Conservation (phyloP, 2,113 vertebrate genomes). For the Kryptolebias marmoratus region DNA sequence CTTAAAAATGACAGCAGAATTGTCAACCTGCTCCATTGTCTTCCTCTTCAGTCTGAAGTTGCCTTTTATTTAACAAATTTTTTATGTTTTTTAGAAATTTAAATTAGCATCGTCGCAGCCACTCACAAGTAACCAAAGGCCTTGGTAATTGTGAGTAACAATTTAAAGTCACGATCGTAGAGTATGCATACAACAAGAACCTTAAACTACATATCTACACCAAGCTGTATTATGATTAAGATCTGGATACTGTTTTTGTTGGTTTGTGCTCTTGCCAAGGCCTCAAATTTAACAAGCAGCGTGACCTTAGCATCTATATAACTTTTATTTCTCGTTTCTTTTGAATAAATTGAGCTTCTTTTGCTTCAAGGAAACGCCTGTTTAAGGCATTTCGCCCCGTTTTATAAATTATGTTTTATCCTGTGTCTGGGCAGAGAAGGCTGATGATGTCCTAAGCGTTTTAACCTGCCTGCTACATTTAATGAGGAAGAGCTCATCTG, state of each 20-base stretch:
- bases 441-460: conserved; percentile 22
- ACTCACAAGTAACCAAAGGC: background rate
- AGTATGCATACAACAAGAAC: background rate
- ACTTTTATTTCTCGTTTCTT: too few relatives aligned
- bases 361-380: background rate
- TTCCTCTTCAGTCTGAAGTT: background rate
- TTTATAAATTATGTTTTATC: background rate
- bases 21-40: background rate
- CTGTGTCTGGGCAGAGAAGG: conserved; percentile 17
- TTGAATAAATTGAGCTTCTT: background rate
- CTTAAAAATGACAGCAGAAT: background rate
- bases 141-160: background rate
- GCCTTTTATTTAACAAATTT: background rate
- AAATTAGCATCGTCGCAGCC: background rate
- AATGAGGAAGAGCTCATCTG: conserved; percentile 65
- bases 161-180: too few relatives aligned
- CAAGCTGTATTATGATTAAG: background rate
- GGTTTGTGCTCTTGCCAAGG: too few relatives aligned
- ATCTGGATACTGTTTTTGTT: background rate
- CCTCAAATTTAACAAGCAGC: too few relatives aligned
- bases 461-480: conserved; percentile 24
- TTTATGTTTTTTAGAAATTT: background rate
- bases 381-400: conserved; percentile 1
- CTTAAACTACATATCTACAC: background rate
- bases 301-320: too few relatives aligned